Percentiles rank a stretch among this genome's conserved stretches.
Conservation (phyloP, 2,797 vertebrate species). For the Melanotaenia pygmaea region DNA sequence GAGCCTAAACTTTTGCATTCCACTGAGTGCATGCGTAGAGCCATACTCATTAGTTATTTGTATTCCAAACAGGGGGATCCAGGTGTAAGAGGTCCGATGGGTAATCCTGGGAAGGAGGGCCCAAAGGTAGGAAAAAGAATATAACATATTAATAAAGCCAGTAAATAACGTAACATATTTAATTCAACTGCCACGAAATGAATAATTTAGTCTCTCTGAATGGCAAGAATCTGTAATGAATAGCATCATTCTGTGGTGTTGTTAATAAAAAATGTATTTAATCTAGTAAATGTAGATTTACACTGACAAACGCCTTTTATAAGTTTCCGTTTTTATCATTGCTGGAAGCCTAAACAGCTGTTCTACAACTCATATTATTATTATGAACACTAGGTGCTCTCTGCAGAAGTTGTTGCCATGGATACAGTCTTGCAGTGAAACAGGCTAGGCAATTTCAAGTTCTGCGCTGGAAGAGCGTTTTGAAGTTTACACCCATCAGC, state of each 20-base stretch:
- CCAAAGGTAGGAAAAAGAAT: conserved; percentile 87
- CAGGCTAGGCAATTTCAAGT: conserved; percentile 49
- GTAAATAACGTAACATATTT: conserved; percentile 3
- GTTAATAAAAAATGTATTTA: conserved; percentile 37
- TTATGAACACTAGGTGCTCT: conserved; percentile 37
- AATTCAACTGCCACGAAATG: neutral
- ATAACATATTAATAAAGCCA: neutral
- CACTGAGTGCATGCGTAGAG: neutral
- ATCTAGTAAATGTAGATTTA: conserved; percentile 29
- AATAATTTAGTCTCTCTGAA: conserved; percentile 17
- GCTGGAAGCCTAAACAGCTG: conserved; percentile 51
- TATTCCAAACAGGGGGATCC: conserved; percentile 85
- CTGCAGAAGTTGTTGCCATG: conserved; percentile 70
- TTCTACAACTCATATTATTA: conserved; percentile 46
- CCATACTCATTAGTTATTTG: conserved; percentile 15
- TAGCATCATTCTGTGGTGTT: conserved; percentile 1
- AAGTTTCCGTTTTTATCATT: conserved; percentile 38
- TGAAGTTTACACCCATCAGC: conserved; percentile 57
- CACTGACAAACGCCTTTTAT: conserved; percentile 26
- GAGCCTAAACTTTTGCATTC: neutral
- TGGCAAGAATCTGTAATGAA: conserved; percentile 8
- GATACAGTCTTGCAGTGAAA: conserved; percentile 64
- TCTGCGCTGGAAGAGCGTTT: conserved; percentile 52
- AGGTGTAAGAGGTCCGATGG: conserved; percentile 90
- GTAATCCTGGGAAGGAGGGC: conserved; percentile 95